Base-by-base conservation (phyloP, 2,797 vertebrate genomes). In the Myripristis jacobus region DNA sequence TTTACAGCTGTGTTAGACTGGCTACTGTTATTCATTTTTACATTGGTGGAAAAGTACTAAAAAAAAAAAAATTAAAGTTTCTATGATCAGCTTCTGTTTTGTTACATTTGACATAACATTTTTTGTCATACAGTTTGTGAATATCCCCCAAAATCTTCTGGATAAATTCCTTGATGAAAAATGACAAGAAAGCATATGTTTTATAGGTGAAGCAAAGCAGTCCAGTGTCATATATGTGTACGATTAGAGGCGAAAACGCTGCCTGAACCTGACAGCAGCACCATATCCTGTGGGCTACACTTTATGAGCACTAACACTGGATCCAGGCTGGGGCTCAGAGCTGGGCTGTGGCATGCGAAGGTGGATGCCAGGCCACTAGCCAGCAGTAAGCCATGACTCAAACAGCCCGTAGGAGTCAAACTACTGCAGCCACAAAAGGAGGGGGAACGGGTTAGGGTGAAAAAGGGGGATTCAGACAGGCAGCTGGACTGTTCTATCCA, bases 391-490 rank as follows among this genome's bases (percentile, higher is more conserved):
- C 15, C 34, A 54, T 81, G 87, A 89, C 83, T 88, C 87, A 87
- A 88, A 79, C 81, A 48, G 86, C 81, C 86, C 85, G 87, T 86
- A 81, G 86, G 84, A 89, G 87, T 87, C 80, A 88, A 87, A 83
- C 77, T 73, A 67, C 81, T 75, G 77, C 82, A 86, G 76, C 77
- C 75, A 69, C 75, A 75, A 43, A 70, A 76, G 70, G 69, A 74
- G 70, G 70, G 59, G 50, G 27, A 10, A n/a, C 16, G 48, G 47
- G 47, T 29, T 2, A 36, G 79, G 80, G 82, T 47, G 75, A 70
- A 46, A 34, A 25, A 80, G 83, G 89, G 90, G 91, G 84, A 89
- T 83, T 92, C 78, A 82, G 91, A 93, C 89, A 66, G 80, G 76
- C 93, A 85, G 79, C 85, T 71, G 60, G 70, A 84, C 66, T 62